These are phyloP conservation scores for Aphaenogaster rudis DNA, from an alignment of 1,140 invertebrate species.

Conservation along the genomic window DNA sequence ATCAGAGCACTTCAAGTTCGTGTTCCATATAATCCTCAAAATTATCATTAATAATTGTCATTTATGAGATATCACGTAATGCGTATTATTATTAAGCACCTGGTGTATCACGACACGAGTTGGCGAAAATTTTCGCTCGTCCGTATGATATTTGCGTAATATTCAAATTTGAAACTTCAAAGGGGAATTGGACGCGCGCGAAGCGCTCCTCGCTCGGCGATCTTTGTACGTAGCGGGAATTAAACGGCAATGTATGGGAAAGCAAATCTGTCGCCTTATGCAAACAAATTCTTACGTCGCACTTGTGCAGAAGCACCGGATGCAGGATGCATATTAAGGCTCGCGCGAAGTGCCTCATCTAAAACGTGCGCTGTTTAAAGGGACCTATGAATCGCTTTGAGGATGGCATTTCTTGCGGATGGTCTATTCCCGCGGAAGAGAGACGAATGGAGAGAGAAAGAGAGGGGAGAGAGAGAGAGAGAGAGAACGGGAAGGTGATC, in stretches of 20 bases:
- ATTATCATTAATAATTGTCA: constrained; percentile 26
- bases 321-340: constrained; percentile 11
- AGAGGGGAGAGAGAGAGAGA: not conserved
- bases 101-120: not conserved
- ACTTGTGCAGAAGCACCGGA: not conserved
- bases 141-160: not conserved
- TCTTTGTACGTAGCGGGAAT: not conserved
- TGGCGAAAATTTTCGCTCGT: not conserved
- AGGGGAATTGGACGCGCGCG: not conserved
- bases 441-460: too few relatives aligned
- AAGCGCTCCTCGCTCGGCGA: not conserved
- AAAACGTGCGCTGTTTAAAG: constrained; percentile 20
- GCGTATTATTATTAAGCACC: not conserved
- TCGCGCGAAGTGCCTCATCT: not conserved
- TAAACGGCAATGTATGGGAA: not conserved
- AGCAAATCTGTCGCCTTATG: constrained; percentile 11
- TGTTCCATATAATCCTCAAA: constrained; percentile 1
- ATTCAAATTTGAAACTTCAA: constrained; percentile 1
- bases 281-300: constrained; percentile 36
- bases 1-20: not conserved
- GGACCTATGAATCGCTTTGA: constrained; percentile 38
- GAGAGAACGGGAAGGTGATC: constrained; percentile 4
- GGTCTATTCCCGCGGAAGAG: not conserved
- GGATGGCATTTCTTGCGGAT: constrained; percentile 13
- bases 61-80: not conserved